Conservation (phyloP, 2,797 vertebrate genomes). For the Catamblyrhynchus diadema region DNA sequence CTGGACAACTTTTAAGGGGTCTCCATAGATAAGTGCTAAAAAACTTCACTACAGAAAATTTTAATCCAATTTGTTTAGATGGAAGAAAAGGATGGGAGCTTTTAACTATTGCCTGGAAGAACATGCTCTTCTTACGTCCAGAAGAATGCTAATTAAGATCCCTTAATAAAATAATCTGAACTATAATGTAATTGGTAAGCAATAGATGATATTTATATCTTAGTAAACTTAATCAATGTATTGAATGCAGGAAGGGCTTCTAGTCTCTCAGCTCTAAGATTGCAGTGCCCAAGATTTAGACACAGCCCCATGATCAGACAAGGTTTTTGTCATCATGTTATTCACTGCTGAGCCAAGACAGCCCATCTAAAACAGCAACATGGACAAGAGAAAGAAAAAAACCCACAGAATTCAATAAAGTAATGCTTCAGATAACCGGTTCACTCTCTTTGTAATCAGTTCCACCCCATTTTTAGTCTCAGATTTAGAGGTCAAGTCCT, state of each 20-base stretch:
- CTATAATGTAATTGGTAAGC: not conserved
- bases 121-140: not conserved
- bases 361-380: not conserved
- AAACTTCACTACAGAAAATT: not conserved
- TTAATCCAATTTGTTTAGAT: not conserved
- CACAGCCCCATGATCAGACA: rapidly evolving
- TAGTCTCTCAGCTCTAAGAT: not conserved
- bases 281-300: not conserved
- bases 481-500: not conserved
- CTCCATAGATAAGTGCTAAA: not conserved
- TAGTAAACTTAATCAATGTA: not conserved
- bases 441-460: not conserved
- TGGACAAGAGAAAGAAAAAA: not conserved
- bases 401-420: not conserved
- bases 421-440: not conserved
- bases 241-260: not conserved
- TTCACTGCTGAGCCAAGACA: not conserved
- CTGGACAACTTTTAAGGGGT: not conserved
- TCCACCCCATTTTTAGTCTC: not conserved
- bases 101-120: not conserved
- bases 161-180: not conserved
- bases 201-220: not conserved
- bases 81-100: not conserved
- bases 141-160: not conserved
- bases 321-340: not conserved